Conservation (phyloP, 1,140 invertebrate species). For the Sarcophaga peregrina region DNA sequence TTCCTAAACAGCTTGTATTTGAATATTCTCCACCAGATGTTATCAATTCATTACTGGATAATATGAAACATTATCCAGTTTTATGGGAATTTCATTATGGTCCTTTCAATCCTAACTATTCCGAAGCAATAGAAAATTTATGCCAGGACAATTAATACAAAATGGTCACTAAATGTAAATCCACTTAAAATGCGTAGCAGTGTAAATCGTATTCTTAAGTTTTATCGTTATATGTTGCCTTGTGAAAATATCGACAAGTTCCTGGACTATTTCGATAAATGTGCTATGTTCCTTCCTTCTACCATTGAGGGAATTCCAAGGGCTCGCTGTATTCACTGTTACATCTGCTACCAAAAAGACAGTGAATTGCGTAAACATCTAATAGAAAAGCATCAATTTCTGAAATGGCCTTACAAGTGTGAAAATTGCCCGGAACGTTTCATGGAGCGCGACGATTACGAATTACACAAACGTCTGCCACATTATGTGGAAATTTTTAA, state of each 20-base stretch:
- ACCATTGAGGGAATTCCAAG: background rate
- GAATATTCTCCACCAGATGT: background rate
- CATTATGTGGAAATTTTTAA: background rate
- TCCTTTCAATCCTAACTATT: background rate
- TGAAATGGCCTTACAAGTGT: background rate
- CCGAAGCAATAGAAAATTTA: background rate
- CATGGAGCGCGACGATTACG: background rate
- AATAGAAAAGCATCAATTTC: background rate
- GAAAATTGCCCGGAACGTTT: background rate
- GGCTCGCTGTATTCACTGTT: background rate
- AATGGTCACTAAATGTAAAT: background rate
- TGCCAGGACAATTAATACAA: background rate
- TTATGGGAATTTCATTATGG: background rate
- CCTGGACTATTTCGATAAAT: background rate
- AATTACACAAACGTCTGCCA: background rate
- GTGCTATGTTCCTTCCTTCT: background rate
- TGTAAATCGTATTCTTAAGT: background rate
- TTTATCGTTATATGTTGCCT: conserved; percentile 8
- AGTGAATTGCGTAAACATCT: background rate
- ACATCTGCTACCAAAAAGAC: background rate
- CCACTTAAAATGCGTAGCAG: background rate
- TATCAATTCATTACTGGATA: background rate
- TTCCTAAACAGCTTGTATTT: background rate
- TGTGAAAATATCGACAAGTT: background rate
- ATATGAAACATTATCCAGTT: background rate